Evolutionary conservation across 2,113 vertebrate species (phyloP).

Genomic region (Sylvilagus bachmani): DNA sequence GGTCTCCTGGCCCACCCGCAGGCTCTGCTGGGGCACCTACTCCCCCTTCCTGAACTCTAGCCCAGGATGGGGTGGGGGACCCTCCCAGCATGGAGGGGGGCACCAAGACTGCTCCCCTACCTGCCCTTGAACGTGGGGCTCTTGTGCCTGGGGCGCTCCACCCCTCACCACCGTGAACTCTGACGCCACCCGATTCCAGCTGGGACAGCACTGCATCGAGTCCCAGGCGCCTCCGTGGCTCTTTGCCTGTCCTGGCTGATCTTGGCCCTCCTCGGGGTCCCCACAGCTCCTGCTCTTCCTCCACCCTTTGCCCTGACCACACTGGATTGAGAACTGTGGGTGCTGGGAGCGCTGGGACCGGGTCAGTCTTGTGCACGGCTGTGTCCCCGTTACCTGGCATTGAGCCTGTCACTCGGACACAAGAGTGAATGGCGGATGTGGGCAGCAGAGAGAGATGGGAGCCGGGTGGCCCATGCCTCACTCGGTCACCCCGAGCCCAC

Average conservation of each 20-base stretch:
- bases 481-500: neutral
- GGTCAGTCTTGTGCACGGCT: neutral
- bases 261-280: neutral
- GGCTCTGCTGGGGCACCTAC: neutral
- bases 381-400: neutral
- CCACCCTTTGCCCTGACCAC: neutral
- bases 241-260: neutral
- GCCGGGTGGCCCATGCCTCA: neutral
- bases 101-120: neutral
- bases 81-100: no score
- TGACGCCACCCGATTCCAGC: neutral
- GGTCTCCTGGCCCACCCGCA: neutral
- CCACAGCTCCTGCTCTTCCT: neutral
- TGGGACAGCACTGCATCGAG: no score
- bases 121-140: neutral
- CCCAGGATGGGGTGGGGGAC: neutral
- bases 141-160: neutral
- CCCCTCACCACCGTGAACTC: fast-evolving
- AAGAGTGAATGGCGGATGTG: neutral
- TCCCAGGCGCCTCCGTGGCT: neutral
- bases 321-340: neutral
- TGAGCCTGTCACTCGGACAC: neutral
- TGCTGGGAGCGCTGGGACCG: neutral
- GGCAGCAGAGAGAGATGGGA: neutral
- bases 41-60: neutral